Conservation (phyloP, 2,797 vertebrate genomes). For the Cuculus canorus region DNA sequence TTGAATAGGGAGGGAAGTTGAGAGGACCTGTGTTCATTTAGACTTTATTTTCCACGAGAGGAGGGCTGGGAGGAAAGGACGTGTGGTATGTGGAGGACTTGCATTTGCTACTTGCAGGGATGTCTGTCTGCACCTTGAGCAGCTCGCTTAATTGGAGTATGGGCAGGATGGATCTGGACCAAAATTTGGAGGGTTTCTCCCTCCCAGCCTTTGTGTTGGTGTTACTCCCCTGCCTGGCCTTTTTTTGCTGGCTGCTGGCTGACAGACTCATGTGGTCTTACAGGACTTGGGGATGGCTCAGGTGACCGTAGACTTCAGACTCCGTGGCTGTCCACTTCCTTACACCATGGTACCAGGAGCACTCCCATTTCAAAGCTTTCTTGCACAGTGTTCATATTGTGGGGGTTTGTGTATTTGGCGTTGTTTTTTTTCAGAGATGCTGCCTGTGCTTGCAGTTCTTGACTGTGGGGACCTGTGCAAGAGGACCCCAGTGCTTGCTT, state of each 20-base stretch:
- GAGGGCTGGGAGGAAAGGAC: neutral
- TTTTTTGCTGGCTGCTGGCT: neutral
- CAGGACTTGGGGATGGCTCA: neutral
- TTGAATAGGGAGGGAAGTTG: neutral
- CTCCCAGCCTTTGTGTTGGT: neutral
- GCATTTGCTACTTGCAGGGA: neutral
- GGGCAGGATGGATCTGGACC: neutral
- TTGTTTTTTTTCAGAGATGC: neutral
- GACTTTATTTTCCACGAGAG: neutral
- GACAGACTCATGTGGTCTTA: neutral
- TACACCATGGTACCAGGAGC: neutral
- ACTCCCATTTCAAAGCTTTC: neutral
- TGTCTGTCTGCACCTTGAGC: neutral
- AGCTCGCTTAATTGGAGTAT: fast-evolving
- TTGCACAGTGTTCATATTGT: neutral
- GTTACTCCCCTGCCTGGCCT: neutral
- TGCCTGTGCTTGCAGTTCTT: neutral
- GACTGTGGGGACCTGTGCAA: neutral
- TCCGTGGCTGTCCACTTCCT: neutral
- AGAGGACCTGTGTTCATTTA: neutral
- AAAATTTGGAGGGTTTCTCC: neutral
- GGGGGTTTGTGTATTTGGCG: neutral
- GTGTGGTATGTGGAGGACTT: neutral
- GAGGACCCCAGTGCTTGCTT: neutral
- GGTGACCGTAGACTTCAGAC: neutral